Conservation (phyloP, 30 jellyfish, hydroid and myxozoan genomes). For the Cassiopea xamachana region DNA sequence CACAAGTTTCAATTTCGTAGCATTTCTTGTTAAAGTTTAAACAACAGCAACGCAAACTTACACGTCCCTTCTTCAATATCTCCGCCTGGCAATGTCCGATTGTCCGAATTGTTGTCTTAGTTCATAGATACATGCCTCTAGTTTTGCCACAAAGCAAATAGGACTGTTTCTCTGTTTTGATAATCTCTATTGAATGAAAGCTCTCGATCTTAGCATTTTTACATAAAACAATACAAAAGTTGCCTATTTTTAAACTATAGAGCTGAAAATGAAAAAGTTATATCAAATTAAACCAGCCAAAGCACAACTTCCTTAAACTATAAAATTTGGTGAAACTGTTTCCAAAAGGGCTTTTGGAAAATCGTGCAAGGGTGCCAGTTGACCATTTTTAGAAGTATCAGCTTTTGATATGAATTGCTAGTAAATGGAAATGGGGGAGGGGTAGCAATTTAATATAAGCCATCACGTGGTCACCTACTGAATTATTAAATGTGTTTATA, state of each 20-base stretch:
- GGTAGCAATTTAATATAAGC: background rate
- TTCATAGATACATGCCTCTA: conserved; percentile 1
- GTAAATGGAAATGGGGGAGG: background rate
- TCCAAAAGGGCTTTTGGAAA: background rate
- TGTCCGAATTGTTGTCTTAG: background rate
- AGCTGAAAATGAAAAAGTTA: background rate
- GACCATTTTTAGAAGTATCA: background rate
- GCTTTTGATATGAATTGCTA: background rate
- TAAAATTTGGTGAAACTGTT: background rate
- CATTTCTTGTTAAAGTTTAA: background rate
- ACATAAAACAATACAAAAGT: background rate
- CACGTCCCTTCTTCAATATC: background rate
- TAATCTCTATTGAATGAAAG: conserved; percentile 1
- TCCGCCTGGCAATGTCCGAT: conserved; percentile 16
- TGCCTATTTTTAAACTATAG: background rate
- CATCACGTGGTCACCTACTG: background rate
- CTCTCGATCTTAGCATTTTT: background rate
- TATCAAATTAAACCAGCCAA: no score
- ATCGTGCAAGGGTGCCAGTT: background rate
- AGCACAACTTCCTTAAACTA: background rate
- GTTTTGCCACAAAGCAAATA: background rate
- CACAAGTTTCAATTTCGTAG: background rate
- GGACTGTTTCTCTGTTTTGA: background rate
- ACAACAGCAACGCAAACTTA: background rate
- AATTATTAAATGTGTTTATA: background rate